Base-by-base conservation (phyloP, 2,113 vertebrate species). In the Oreotrochilus melanogaster region DNA sequence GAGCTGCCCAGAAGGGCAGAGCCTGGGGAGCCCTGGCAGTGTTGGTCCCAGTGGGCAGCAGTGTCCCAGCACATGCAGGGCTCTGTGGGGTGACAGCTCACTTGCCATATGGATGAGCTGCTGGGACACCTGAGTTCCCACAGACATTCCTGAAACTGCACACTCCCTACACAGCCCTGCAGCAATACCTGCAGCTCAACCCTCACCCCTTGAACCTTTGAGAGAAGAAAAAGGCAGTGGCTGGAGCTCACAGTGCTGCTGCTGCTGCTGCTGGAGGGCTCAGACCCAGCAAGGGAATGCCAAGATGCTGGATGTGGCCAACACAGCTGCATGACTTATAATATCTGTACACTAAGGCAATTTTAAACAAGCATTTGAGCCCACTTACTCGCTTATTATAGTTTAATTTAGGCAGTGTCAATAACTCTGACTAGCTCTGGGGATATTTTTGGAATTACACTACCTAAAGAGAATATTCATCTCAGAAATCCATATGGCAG, bases 361-460 rank as follows among this genome's bases (percentile, higher is more conserved):
- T 79, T 91, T 61, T 54, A 78, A 62, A 10, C 22, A 54, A 79
- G 64, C 54, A 24, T 65, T 91, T 86, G 81, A 92, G 80, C 74
- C 87, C 58, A 65, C 78, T 93, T 82, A 67, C 85, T 95, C 73
- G 86, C 76, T 93, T 87, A 84, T 92, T 94, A 86, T 54, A 70
- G 91, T 70, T 93, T 86, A 94, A 90, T 92, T 94, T 89, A 94
- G 92, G 79, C 91, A 81, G 69, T 70, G 84, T 84, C 94, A 92
- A 82, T 92, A 95, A 91, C 83, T 93, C 66, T 89, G 79, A 89
- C 73, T 95, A 86, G 80, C 89, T 91, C 89, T 78, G 73, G 74
- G 89, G 65, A 53, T 93, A 86, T 92, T 95, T 96, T 84, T 90
- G 35, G 89, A 83, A 73, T 89, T 94, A 86, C 75, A 83, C 67